A percentile compares a stretch with the other conserved stretches of the same genome.
phyloP scores from a whole-genome alignment of 2,113 vertebrate genomes.

The Theristicus caerulescens region DNA sequence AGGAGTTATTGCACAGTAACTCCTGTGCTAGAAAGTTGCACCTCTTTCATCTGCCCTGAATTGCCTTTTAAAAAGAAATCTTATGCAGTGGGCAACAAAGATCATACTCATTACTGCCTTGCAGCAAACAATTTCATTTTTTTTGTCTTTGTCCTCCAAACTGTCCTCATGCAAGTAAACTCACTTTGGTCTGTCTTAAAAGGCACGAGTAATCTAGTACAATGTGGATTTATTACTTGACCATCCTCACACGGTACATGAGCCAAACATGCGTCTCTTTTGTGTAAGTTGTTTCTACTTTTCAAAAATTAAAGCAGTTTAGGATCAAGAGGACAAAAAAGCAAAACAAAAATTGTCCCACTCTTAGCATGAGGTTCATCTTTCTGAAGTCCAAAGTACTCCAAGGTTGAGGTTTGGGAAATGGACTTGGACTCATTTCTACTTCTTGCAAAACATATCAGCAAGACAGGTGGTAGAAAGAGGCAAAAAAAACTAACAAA shows the following conservation, averaged over 20 bases:
- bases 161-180: neutral
- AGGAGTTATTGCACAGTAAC: neutral
- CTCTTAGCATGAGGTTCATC: neutral
- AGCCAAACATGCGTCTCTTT: accelerated
- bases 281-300: neutral
- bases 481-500: neutral
- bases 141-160: neutral
- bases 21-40: neutral
- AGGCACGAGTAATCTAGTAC: neutral
- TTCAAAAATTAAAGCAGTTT: neutral
- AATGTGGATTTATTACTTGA: neutral
- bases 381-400: neutral
- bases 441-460: neutral
- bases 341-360: neutral
- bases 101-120: neutral
- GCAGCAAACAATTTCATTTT: neutral
- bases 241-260: neutral
- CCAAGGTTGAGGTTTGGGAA: neutral
- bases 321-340: neutral
- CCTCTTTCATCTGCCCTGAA: neutral
- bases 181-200: neutral
- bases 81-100: neutral
- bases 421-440: neutral
- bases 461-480: neutral
- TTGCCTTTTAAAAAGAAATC: neutral